These are phyloP conservation scores for Polymixis flavicincta DNA, from an alignment of 2,888 invertebrate genomes.

Conservation along the genomic window DNA sequence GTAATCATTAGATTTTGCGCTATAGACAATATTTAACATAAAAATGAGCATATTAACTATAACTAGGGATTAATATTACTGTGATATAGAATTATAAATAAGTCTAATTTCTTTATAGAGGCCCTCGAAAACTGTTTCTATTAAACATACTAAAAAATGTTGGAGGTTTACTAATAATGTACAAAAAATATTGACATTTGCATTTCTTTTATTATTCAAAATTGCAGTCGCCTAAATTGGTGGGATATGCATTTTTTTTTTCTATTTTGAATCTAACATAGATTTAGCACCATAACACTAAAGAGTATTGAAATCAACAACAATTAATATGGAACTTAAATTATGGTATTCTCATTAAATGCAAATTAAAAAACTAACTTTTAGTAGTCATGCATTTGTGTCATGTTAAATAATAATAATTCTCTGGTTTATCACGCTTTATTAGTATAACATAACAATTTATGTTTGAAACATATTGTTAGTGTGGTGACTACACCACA, in stretches of 20 bases:
- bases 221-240: conserved; percentile 50
- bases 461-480: too few relatives aligned
- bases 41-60: conserved; percentile 55
- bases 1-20: not conserved
- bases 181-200: not conserved
- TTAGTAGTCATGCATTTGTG: conserved; percentile 61
- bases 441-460: too few relatives aligned
- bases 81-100: conserved; percentile 8
- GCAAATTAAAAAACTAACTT: conserved; percentile 65
- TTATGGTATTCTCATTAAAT: conserved; percentile 68
- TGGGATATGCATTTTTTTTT: conserved; percentile 58
- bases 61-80: conserved; percentile 20
- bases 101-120: conserved; percentile 37
- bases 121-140: conserved; percentile 50
- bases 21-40: not conserved
- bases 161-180: conserved; percentile 27
- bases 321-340: conserved; percentile 39
- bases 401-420: conserved; percentile 65
- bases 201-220: conserved; percentile 22
- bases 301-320: conserved; percentile 65
- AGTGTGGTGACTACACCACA: too few relatives aligned
- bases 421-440: conserved; percentile 54
- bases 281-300: conserved; percentile 71
- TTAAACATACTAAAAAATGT: conserved; percentile 32
- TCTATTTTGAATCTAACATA: conserved; percentile 37